These are phyloP conservation scores for Coregonus sp. DNA, from an alignment of 2,797 vertebrate genomes.

Conservation along the genomic window DNA sequence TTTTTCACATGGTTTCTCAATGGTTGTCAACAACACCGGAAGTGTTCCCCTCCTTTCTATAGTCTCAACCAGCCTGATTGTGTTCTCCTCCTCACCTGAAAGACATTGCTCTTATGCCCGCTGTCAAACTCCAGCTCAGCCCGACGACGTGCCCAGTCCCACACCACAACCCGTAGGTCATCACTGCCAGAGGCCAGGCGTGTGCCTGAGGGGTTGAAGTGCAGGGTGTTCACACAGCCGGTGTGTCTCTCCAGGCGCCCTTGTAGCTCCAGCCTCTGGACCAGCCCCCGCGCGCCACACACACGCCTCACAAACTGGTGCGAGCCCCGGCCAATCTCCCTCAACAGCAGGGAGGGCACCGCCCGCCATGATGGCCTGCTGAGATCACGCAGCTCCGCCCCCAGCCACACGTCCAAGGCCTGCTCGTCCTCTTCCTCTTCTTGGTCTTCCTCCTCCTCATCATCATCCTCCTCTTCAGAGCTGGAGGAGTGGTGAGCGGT, in stretches of 20 bases:
- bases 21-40: background rate
- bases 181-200: slow-evolving; percentile 94
- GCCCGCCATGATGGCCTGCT: slow-evolving; percentile 84
- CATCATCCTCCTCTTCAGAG: slow-evolving; percentile 75
- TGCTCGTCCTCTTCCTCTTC: slow-evolving; percentile 86
- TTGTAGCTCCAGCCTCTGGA: slow-evolving; percentile 90
- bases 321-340: slow-evolving; percentile 83
- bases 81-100: slow-evolving; percentile 82
- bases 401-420: slow-evolving; percentile 91
- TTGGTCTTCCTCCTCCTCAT: slow-evolving; percentile 73
- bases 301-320: slow-evolving; percentile 85
- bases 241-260: slow-evolving; percentile 89
- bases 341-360: slow-evolving; percentile 81
- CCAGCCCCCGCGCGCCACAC: slow-evolving; percentile 88
- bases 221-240: slow-evolving; percentile 97
- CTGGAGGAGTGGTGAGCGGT: slow-evolving; percentile 79
- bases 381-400: slow-evolving; percentile 84
- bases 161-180: slow-evolving; percentile 91
- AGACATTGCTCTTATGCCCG: slow-evolving; percentile 96
- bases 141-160: slow-evolving; percentile 89
- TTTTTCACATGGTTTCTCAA: background rate
- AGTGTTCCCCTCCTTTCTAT: background rate
- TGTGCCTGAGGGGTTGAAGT: slow-evolving; percentile 95
- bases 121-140: slow-evolving; percentile 93
- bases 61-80: too few species aligned